phyloP scores from a whole-genome alignment of 2,113 vertebrate genomes.

The Condylura cristata region DNA sequence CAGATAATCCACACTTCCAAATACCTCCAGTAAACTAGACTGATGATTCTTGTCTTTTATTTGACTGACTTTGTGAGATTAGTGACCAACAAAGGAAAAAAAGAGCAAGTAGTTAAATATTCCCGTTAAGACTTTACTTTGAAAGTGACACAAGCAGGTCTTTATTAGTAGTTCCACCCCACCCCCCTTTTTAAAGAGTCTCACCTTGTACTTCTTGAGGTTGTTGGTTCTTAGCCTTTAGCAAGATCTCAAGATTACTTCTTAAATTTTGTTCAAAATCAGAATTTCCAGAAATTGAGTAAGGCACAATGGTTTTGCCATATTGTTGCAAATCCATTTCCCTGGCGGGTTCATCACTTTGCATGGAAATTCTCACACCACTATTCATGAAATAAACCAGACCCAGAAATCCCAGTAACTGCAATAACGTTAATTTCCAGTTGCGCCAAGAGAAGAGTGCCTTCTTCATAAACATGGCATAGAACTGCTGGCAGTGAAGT shows the following conservation, averaged over 20 bases:
- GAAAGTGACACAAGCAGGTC: background rate
- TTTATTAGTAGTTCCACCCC: too few relatives aligned
- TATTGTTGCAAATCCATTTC: slow-evolving; percentile 89
- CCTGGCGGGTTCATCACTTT: slow-evolving; percentile 84
- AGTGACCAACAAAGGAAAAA: background rate
- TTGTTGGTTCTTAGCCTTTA: slow-evolving; percentile 84
- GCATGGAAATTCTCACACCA: slow-evolving; percentile 87
- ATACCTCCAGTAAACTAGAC: background rate
- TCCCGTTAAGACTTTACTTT: background rate
- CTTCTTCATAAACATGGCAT: slow-evolving; percentile 95
- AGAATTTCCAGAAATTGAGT: slow-evolving; percentile 80
- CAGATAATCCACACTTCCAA: background rate
- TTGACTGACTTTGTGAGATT: background rate
- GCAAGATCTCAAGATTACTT: slow-evolving; percentile 83
- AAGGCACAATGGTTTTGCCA: slow-evolving; percentile 90
- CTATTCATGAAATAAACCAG: slow-evolving; percentile 90
- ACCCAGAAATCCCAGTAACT: slow-evolving; percentile 94
- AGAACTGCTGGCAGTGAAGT: slow-evolving; percentile 94
- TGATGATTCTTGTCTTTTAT: background rate
- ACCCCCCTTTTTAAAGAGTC: slow-evolving; percentile 36
- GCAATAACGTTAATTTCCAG: slow-evolving; percentile 95
- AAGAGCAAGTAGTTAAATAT: background rate
- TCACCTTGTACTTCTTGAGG: slow-evolving; percentile 89
- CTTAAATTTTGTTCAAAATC: slow-evolving; percentile 82
- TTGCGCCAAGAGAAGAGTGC: slow-evolving; percentile 95